A percentile compares a stretch with the other conserved stretches of the same genome.
phyloP scores from a whole-genome alignment of 2,797 vertebrate species.

The Galagoides demidoff region DNA sequence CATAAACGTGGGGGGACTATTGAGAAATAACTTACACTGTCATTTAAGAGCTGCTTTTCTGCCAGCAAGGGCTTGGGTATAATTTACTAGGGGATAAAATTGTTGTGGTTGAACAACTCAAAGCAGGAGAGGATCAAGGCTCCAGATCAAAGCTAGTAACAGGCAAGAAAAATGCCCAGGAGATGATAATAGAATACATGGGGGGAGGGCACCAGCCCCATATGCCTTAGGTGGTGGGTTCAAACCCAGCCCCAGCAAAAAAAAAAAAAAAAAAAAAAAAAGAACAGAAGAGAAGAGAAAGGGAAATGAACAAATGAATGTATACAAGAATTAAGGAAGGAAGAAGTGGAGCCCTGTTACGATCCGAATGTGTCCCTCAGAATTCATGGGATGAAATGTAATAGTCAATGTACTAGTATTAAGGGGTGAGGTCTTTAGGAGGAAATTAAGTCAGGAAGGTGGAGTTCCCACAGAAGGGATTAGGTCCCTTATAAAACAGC shows the following conservation, averaged over 20 bases:
- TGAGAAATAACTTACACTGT: slow-evolving; percentile 22
- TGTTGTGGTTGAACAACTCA: slow-evolving; percentile 38
- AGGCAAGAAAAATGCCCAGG: not conserved
- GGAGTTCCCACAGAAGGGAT: not conserved
- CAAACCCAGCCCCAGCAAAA: too few relatives aligned
- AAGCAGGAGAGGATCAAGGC: slow-evolving; percentile 10
- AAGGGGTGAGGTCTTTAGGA: not conserved
- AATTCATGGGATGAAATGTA: not conserved
- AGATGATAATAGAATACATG: slow-evolving; percentile 56
- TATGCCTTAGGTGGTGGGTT: too few relatives aligned
- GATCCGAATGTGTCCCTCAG: not conserved
- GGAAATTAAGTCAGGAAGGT: not conserved
- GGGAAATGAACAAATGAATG: not conserved
- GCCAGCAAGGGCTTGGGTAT: slow-evolving; percentile 2
- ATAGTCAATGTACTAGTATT: not conserved
- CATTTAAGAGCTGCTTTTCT: slow-evolving; percentile 45
- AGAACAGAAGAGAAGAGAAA: not conserved
- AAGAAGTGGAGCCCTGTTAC: not conserved
- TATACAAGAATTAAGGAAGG: not conserved
- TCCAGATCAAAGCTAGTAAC: not conserved
- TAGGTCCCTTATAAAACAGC: not conserved
- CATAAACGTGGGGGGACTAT: not conserved
- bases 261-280: too few relatives aligned
- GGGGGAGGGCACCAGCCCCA: too few relatives aligned
- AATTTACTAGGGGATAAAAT: slow-evolving; percentile 56